Percentiles rank a stretch among this genome's conserved stretches.
phyloP scores from a whole-genome alignment of 2,888 invertebrate species.

The Caenorhabditis sp. region DNA sequence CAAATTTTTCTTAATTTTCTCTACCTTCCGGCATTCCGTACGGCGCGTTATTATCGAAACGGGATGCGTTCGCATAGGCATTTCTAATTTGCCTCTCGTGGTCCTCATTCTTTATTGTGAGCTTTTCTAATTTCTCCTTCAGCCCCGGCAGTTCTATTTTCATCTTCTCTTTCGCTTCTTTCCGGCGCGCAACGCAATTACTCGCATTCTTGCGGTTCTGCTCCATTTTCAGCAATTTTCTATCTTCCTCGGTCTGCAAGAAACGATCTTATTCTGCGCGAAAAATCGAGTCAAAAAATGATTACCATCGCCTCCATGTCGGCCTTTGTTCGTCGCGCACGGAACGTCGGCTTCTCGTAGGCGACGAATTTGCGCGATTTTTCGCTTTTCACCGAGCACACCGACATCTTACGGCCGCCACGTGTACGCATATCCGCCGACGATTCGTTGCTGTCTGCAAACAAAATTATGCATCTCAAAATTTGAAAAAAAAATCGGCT shows the following conservation, averaged over 20 bases:
- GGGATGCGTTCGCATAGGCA: no score
- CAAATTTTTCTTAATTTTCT: no score
- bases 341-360: background rate
- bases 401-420: constrained; percentile 2
- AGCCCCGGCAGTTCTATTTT: no score
- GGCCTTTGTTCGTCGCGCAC: constrained; percentile 15
- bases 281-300: background rate
- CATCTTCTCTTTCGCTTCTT: constrained; percentile 8
- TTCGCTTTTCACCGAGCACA: background rate
- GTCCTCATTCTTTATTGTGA: no score
- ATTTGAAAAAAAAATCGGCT: no score
- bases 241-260: background rate
- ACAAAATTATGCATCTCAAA: no score
- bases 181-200: background rate
- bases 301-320: constrained; percentile 18
- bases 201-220: constrained; percentile 30
- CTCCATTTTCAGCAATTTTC: background rate
- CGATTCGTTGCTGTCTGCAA: no score
- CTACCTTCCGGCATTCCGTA: no score
- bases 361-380: constrained; percentile 1
- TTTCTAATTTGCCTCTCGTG: no score
- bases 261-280: background rate
- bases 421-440: no score
- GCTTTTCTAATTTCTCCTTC: no score
- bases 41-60: no score